Evolutionary conservation across 2,113 vertebrate genomes (phyloP), one percentile per base, ranked within the genome.

Genomic region (Eulacestoma nigropectus): DNA sequence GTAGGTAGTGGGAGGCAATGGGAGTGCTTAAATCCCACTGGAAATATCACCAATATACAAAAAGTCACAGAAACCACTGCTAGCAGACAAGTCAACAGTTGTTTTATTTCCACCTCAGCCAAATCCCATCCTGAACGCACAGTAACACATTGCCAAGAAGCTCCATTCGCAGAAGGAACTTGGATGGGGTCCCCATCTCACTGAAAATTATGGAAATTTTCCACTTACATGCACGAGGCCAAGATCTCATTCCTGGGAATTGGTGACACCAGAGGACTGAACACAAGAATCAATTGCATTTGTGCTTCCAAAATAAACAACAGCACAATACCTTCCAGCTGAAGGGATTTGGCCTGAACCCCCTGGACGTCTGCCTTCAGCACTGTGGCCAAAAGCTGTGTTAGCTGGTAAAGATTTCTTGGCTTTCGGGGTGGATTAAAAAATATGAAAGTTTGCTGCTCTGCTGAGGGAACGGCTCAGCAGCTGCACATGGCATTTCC

Each of bases 281-380:
- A 81, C 55, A 13, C 21, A 35, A 70, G 73, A 84, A 84, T 52
- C 84, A 57, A 44, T 22, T 50, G 33, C 50, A 87, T 90, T 59
- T 62, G 75, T 5, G 67, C 78, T 91, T 87, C 91, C 95, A 93
- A 96, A 94, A 89, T 39, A 97, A 94, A 93, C 72, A 89, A 16
- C 69, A 85, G 93, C 76, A 93, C 94, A 87, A 82, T 81, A 85
- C 94, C 93, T 94, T 85, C 91, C 91, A 94, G 84, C 95, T 97
- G 89, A 91, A 89, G 81, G 18, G 87, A 87, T 76, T 74, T 90
- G 95, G 95, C 93, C 68, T 37, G 39, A 3, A 0, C 33, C 32
- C 39, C 6, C 77, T 78, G 89, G 93, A 78, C 41, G 37, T 41
- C 44, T 84, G 95, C 95, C 92, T 74, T 22, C 8, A 2, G 60